phyloP scores from a whole-genome alignment of 2,888 invertebrate species.

The Pristionchus japonicus region DNA sequence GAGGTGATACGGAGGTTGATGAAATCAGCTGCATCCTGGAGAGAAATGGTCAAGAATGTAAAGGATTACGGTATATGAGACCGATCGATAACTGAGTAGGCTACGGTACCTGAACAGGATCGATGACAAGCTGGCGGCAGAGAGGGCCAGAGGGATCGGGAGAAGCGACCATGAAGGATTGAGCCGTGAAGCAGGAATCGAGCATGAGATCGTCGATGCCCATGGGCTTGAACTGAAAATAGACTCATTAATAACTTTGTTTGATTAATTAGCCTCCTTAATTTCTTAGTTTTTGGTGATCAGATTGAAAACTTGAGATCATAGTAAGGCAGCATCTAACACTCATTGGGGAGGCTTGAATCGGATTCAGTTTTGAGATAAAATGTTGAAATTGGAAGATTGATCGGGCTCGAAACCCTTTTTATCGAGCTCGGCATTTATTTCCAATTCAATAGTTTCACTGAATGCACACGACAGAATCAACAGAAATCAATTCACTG shows the following conservation, averaged over 20 bases:
- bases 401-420: not conserved
- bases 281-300: not conserved
- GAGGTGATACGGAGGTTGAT: not conserved
- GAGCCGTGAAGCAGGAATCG: not conserved
- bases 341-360: not conserved
- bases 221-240: not conserved
- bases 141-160: not conserved
- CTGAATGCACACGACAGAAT: not conserved
- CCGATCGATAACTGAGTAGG: not conserved
- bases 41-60: not conserved
- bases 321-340: not conserved
- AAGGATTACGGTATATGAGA: not conserved
- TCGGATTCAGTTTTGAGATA: not conserved
- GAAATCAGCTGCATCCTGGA: not conserved
- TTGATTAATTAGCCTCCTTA: not conserved
- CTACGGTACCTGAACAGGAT: not conserved
- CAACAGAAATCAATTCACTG: not conserved
- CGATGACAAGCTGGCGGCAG: not conserved
- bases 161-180: not conserved
- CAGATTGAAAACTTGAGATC: slow-evolving; percentile 38
- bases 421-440: not conserved
- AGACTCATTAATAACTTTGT: not conserved
- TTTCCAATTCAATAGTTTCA: not conserved
- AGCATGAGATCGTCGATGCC: not conserved
- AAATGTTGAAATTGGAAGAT: not conserved